Evolutionary conservation across 2,888 invertebrate genomes (phyloP).

Genomic region (Sinhomidia bicolor): DNA sequence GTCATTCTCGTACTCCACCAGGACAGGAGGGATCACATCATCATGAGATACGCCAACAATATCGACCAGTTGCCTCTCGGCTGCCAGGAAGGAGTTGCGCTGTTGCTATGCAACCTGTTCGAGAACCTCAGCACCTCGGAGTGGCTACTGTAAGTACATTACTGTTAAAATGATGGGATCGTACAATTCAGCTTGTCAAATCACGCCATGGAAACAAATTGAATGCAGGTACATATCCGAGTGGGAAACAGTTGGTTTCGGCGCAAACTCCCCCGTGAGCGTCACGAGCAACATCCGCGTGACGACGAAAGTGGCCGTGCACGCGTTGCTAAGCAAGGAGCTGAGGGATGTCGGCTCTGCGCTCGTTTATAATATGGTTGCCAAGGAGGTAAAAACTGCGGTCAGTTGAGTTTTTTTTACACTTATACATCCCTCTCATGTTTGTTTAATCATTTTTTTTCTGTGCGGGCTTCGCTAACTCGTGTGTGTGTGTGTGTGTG

Average conservation of each 20-base stretch:
- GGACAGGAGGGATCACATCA: constrained; percentile 92
- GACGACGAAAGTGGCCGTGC: constrained; percentile 95
- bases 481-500: neutral
- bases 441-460: neutral
- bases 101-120: constrained; percentile 94
- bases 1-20: constrained; percentile 94
- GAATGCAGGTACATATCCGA: constrained; percentile 92
- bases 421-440: no score
- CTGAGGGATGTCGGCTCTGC: constrained; percentile 92
- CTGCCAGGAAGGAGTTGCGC: constrained; percentile 90
- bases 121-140: constrained; percentile 94
- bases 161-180: no score
- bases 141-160: constrained; percentile 90
- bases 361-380: constrained; percentile 94
- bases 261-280: constrained; percentile 80
- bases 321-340: constrained; percentile 89
- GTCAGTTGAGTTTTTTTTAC: constrained; percentile 87
- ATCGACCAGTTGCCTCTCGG: constrained; percentile 88
- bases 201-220: no score
- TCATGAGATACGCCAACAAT: constrained; percentile 93
- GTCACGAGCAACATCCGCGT: constrained; percentile 93
- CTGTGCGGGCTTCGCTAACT: neutral
- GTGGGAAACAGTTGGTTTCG: constrained; percentile 88
- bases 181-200: no score
- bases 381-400: constrained; percentile 98